Evolutionary conservation across 1,140 invertebrate genomes (phyloP).

Genomic region (Phortica variegata): DNA sequence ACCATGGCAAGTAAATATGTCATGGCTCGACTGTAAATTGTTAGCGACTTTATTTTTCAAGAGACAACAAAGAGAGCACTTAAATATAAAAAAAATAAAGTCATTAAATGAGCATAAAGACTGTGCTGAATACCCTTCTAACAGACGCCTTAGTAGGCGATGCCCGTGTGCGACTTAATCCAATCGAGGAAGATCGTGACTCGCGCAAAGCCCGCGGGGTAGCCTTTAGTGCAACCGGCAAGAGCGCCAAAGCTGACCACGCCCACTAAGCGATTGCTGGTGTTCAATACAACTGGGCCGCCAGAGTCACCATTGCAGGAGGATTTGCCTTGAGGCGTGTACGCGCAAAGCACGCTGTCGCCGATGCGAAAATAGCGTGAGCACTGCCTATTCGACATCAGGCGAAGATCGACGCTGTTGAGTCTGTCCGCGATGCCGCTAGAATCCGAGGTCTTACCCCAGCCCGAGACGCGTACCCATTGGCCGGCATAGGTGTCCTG

Average conservation of each 20-base stretch:
- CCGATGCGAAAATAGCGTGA: slow-evolving; percentile 5
- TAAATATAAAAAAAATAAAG: no score
- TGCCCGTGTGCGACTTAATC: not conserved
- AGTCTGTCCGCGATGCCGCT: not conserved
- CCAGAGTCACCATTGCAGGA: no score
- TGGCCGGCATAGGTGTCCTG: not conserved
- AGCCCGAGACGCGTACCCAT: not conserved
- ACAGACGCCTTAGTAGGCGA: no score
- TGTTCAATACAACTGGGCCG: not conserved
- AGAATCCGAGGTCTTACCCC: not conserved
- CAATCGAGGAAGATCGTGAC: slow-evolving; percentile 46
- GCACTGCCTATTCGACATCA: not conserved
- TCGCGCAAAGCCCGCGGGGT: slow-evolving; percentile 54
- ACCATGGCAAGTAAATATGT: no score
- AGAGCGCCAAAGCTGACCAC: slow-evolving; percentile 54
- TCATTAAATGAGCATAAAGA: no score
- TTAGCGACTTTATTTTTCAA: no score
- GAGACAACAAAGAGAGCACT: no score
- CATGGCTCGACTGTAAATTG: no score
- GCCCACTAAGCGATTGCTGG: slow-evolving; percentile 26
- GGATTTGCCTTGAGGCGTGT: not conserved
- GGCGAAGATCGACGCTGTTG: not conserved
- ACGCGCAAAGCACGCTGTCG: no score
- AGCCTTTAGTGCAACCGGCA: slow-evolving; percentile 46
- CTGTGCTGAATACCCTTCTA: no score